Evolutionary conservation across 2,113 vertebrate genomes (phyloP), one percentile per base, ranked within the genome.

Genomic region (Australoheros scitulus): DNA sequence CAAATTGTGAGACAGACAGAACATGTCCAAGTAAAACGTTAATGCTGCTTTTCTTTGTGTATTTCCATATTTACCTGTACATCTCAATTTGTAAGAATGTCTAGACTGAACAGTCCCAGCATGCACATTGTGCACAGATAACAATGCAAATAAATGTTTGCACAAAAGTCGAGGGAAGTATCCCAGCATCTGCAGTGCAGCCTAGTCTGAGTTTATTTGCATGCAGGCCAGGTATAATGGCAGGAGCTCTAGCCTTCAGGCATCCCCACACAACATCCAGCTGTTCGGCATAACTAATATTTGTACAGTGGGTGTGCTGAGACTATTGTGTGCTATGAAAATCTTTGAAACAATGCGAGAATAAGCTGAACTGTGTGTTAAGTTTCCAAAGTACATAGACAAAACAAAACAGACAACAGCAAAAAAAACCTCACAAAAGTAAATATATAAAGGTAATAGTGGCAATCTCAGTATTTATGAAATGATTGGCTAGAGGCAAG

Each of bases 151-250:
- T 22, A 24, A 17, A 70, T 3, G 47, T 61, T 15, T 81, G 18
- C 20, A 56, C 8, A 52, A 43, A 32, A 79, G 58, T 58, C 0
- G 0, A 72, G 68, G 68, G 32, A 72, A 55, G 47, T 9, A 55
- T 34, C 1, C 68, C 70, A 65, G 15, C 80, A 83, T 52, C 92
- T 91, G 89, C 89, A 93, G 65, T 90, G 89, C 90, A 91, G 90
- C 85, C 63, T 32, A 17, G 72, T 72, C 65, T 58, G 26, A 43
- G 64, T 41, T 75, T 82, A 65, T 90, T 89, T 88, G 74, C 84
- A 88, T 85, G 80, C 82, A 82, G 14, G 13, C 60, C 60, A 41
- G 50, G 72, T 80, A 47, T 76, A 60, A 36, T 11, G 14, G 36
- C 29, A 2, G 32, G 60, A 83, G 68, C 58, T 81, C 50, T 26